Evolutionary conservation across 2,113 vertebrate species (phyloP), one percentile per base, ranked within the genome.

Genomic region (Alexandromys fortis): DNA sequence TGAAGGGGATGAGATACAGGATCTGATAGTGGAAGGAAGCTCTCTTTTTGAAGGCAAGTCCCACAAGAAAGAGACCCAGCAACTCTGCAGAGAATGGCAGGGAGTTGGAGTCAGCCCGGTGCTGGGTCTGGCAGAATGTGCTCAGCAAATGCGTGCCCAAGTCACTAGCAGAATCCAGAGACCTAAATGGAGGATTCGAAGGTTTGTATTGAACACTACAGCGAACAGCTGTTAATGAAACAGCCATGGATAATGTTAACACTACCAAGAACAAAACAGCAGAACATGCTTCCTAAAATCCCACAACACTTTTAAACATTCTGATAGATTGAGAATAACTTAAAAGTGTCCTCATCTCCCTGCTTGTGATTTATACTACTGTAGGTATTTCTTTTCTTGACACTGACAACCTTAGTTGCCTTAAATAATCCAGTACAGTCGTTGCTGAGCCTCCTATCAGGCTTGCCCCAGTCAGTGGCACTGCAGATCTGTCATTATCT

Each of bases 361-460:
- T 96, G n/a, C 92, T 90, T 96, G 97, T 96, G 98, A 98, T 98
- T 98, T 98, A 98, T 97, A 98, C 95, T 49, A 78, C 88, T 94
- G 92, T 93, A 96, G 96, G 97, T 97, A 92, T 89, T 96, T 98
- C 96, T 96, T 90, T 82, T 98, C 98, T 98, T 98, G 98, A 98
- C 89, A 97, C 98, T 98, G 98, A 98, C 98, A 98, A 65, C n/a
- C 87, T 72, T 26, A 70, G 38, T 94, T 97, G 96, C 85, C 95
- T 96, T 97, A 96, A 98, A 77, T 97, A 98, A 95, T 96, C 95
- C 92, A 97, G 96, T 79, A 86, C 97, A 97, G 97, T 92, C 96
- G 98, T 97, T 87, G 94, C 88, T 98, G 82, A 79, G 68, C 47
- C 96, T 14, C 95, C 85, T 83, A 86, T 63, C 85, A n/a, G n/a